Evolutionary conservation across 1,140 invertebrate genomes (phyloP).

Genomic region (Cyclina sinensis): DNA sequence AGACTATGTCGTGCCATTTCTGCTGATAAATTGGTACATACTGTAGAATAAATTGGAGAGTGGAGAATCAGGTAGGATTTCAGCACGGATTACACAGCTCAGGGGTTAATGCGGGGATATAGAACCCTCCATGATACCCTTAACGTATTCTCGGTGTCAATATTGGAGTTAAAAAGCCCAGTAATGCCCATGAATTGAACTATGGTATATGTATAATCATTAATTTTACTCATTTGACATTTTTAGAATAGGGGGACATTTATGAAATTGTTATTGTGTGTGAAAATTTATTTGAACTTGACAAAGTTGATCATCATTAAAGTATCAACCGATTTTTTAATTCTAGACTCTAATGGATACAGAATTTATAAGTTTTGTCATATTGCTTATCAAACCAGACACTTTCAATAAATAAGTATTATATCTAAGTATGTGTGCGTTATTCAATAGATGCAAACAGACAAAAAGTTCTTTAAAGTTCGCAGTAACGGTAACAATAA

Average conservation of each 20-base stretch:
- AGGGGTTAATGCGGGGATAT: conserved; percentile 50
- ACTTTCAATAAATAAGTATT: not conserved
- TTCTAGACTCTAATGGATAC: not conserved
- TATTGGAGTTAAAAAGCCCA: not conserved
- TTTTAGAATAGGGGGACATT: not conserved
- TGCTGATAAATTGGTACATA: conserved; percentile 50
- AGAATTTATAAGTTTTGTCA: not conserved
- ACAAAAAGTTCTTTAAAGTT: not conserved
- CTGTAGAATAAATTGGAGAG: conserved; percentile 16
- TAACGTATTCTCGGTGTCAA: not conserved
- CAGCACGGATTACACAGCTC: not conserved
- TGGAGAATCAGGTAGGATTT: not conserved
- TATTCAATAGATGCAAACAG: not conserved
- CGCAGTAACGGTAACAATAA: not conserved
- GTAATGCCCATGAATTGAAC: conserved; percentile 27
- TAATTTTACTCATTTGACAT: conserved; percentile 43
- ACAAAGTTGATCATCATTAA: not conserved
- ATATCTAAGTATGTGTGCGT: not conserved
- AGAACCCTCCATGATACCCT: conserved; percentile 15
- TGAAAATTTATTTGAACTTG: conserved; percentile 10
- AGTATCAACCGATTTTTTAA: not conserved
- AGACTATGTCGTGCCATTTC: conserved; percentile 8
- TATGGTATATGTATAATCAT: not conserved
- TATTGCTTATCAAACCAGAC: no score
- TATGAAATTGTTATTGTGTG: not conserved